Evolutionary conservation across 2,797 vertebrate species (phyloP).

Genomic region (Betta splendens): DNA sequence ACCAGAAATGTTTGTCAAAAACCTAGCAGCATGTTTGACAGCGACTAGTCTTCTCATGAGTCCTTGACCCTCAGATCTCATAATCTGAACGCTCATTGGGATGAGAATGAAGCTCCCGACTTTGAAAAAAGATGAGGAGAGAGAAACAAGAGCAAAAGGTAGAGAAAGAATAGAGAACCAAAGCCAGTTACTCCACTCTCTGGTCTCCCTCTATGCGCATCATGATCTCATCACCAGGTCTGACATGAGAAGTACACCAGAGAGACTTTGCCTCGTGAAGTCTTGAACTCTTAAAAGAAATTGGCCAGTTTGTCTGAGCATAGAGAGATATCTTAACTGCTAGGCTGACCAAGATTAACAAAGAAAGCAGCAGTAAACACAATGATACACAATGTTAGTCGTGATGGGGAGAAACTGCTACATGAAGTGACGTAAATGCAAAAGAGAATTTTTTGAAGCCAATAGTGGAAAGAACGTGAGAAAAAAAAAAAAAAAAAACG

Average conservation of each 20-base stretch:
- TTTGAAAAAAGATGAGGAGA: constrained; percentile 38
- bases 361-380: constrained; percentile 31
- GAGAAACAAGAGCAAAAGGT: not conserved
- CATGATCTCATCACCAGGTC: constrained; percentile 75
- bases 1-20: constrained; percentile 3
- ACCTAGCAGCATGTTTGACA: not conserved
- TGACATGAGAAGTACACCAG: constrained; percentile 12
- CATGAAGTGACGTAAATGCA: constrained; percentile 35
- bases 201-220: constrained; percentile 74
- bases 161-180: constrained; percentile 38
- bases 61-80: constrained; percentile 78
- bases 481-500: too few relatives aligned
- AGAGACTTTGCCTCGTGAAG: constrained; percentile 15
- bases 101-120: constrained; percentile 45
- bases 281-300: constrained; percentile 8
- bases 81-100: constrained; percentile 78
- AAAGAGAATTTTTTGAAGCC: constrained; percentile 19
- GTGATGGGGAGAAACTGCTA: constrained; percentile 34
- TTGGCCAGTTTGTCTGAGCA: constrained; percentile 14
- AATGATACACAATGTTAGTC: constrained; percentile 35
- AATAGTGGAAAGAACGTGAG: constrained; percentile 15
- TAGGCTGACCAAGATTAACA: constrained; percentile 2
- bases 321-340: constrained; percentile 22
- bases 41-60: not conserved
- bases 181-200: constrained; percentile 55